Conservation (phyloP, 2,797 vertebrate species). For the Premnoplex brunnescens region DNA sequence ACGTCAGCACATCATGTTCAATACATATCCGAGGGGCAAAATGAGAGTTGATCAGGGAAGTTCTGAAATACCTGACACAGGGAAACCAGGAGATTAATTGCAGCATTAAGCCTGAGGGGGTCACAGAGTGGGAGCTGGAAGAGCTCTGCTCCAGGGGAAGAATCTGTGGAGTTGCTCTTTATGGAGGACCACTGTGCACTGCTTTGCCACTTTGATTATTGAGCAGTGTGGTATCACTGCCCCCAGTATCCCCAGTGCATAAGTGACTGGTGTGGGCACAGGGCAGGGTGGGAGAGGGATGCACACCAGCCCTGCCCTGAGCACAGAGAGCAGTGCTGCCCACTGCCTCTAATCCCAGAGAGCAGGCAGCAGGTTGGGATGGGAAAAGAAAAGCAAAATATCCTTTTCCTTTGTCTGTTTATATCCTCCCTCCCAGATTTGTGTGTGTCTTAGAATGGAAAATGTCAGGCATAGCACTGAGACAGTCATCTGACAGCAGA, state of each 20-base stretch:
- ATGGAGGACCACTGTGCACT: background rate
- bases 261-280: background rate
- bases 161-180: background rate
- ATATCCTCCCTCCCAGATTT: background rate
- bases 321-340: rapidly evolving
- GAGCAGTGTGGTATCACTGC: rapidly evolving
- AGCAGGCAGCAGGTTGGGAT: rapidly evolving
- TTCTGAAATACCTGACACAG: background rate
- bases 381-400: background rate
- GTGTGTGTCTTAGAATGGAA: background rate
- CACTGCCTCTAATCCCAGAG: background rate
- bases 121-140: background rate
- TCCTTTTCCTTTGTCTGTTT: background rate
- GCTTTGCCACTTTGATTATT: background rate
- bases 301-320: background rate
- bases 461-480: background rate
- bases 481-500: background rate
- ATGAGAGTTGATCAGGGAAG: constrained; percentile 2
- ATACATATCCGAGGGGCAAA: background rate
- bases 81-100: background rate
- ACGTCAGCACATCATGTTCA: background rate
- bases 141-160: background rate
- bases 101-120: background rate
- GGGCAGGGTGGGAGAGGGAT: background rate
- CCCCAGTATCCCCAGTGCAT: background rate